Evolutionary conservation across 2,113 vertebrate species (phyloP).

Genomic region (Cinclus cinclus): DNA sequence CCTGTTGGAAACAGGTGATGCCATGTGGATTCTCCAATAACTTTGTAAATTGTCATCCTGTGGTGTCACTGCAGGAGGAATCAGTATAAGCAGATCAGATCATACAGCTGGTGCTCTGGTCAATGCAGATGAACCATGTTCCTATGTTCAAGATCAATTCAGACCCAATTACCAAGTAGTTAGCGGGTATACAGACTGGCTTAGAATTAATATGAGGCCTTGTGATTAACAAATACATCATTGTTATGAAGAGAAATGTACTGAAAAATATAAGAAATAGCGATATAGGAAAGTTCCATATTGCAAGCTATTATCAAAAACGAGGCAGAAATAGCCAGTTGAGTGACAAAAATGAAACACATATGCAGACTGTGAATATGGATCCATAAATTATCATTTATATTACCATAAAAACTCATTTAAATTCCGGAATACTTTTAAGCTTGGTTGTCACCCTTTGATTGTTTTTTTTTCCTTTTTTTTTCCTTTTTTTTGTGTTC

Average conservation of each 20-base stretch:
- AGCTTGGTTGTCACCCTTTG: slow-evolving; percentile 24
- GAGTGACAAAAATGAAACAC: background rate
- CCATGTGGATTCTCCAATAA: background rate
- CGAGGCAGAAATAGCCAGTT: background rate
- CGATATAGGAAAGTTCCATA: background rate
- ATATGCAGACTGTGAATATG: background rate
- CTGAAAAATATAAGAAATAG: background rate
- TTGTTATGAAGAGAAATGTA: background rate
- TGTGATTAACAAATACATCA: background rate
- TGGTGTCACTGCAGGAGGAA: background rate
- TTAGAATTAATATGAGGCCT: background rate
- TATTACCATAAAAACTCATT: slow-evolving; percentile 55
- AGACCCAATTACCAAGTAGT: background rate
- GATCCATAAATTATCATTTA: slow-evolving; percentile 51
- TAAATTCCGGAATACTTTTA: slow-evolving; percentile 58
- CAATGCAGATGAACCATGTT: background rate
- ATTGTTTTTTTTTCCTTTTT: background rate
- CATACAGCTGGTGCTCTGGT: background rate
- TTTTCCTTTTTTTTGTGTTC: background rate
- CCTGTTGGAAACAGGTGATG: background rate
- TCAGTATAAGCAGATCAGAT: background rate
- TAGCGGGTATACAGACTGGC: background rate
- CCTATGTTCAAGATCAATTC: background rate
- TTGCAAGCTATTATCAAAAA: background rate
- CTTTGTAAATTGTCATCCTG: background rate